Percentiles rank a stretch among this genome's conserved stretches.
Conservation (phyloP, 2,797 vertebrate species). For the Bradypodion pumilum region DNA sequence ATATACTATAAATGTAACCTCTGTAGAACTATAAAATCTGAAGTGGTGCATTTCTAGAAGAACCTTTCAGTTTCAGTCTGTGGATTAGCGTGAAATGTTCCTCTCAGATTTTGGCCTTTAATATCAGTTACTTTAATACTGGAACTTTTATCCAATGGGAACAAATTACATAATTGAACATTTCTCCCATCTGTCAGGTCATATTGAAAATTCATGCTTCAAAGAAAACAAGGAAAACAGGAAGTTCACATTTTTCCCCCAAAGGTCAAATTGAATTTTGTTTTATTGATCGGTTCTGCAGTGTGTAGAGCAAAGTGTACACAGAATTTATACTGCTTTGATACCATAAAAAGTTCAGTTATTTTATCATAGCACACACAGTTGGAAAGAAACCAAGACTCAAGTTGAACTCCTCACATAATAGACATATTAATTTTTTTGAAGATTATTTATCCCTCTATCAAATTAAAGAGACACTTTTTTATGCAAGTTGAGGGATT, state of each 20-base stretch:
- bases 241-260: conserved; percentile 2
- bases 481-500: neutral
- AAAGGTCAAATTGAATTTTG: neutral
- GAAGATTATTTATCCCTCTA: neutral
- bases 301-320: neutral
- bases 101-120: neutral
- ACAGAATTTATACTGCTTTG: conserved; percentile 11
- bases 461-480: neutral
- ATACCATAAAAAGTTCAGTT: neutral
- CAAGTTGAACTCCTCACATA: neutral
- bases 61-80: neutral
- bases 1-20: neutral
- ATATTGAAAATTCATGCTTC: neutral
- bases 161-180: neutral
- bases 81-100: neutral
- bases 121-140: neutral
- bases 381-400: neutral
- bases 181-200: neutral
- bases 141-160: neutral
- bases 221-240: conserved; percentile 1
- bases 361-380: neutral
- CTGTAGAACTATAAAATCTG: neutral
- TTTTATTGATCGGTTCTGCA: neutral
- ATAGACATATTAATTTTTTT: neutral
- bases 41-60: neutral